Percentiles rank a stretch among this genome's conserved stretches.
Conservation (phyloP, 1,140 invertebrate genomes). For the Drosophila paulistorum region DNA sequence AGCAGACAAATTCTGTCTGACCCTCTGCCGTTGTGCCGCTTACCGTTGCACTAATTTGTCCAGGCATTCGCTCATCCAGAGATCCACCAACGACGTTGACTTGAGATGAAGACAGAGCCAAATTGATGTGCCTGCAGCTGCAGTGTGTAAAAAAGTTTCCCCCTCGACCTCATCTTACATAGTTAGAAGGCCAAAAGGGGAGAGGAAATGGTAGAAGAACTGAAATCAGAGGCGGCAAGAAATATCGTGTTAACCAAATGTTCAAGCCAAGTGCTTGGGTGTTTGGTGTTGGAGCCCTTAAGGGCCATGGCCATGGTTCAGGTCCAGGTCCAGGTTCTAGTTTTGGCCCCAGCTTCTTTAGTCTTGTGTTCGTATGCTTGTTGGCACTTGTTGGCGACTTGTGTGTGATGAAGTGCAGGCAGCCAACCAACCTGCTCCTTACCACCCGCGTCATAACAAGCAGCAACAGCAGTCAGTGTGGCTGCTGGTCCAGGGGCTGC, state of each 20-base stretch:
- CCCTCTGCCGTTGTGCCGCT: conserved; percentile 50
- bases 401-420: conserved; percentile 76
- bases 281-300: conserved; percentile 46
- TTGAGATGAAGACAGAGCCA: conserved; percentile 52
- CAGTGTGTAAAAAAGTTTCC: conserved; percentile 33
- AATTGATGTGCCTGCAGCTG: conserved; percentile 75
- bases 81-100: conserved; percentile 31
- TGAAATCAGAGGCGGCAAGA: conserved; percentile 68
- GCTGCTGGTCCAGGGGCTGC: conserved; percentile 40
- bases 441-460: conserved; percentile 58
- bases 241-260: conserved; percentile 77
- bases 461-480: conserved; percentile 31
- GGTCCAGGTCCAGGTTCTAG: conserved; percentile 13
- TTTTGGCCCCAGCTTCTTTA: conserved; percentile 2
- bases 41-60: conserved; percentile 72
- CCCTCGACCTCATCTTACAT: neutral
- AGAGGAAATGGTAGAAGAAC: neutral
- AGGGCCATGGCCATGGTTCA: conserved; percentile 42
- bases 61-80: conserved; percentile 76
- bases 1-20: conserved; percentile 75
- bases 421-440: conserved; percentile 26
- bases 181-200: neutral
- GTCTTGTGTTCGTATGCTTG: conserved; percentile 42
- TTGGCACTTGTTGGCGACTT: conserved; percentile 63
- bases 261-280: conserved; percentile 73